Conservation (phyloP, 2,797 vertebrate genomes). For the Sphaeramia orbicularis region DNA sequence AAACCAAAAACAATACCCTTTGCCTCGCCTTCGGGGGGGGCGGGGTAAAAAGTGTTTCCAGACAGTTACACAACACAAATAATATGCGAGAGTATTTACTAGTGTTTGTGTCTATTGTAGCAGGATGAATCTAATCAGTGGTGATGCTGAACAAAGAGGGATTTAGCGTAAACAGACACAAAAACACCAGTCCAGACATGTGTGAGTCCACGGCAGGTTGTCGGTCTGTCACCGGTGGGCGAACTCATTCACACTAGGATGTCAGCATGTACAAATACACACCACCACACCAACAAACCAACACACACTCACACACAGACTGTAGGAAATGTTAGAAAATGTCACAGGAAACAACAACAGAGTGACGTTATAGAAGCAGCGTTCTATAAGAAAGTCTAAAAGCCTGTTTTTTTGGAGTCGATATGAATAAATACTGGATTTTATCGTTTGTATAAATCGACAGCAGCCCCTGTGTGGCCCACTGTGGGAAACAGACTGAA, state of each 20-base stretch:
- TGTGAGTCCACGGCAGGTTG: conserved; percentile 14
- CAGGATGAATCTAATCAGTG: no score
- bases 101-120: no score
- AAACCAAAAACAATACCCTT: no score
- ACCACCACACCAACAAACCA: neutral
- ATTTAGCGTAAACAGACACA: conserved; percentile 10
- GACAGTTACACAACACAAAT: no score
- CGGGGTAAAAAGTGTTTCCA: no score
- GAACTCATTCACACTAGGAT: conserved; percentile 13
- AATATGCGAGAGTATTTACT: no score
- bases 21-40: no score
- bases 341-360: neutral
- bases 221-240: conserved; percentile 10
- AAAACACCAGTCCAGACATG: conserved; percentile 6
- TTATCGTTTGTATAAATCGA: no score
- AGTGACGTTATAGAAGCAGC: no score
- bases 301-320: neutral
- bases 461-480: conserved; percentile 43
- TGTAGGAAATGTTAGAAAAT: neutral
- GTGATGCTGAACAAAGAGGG: neutral
- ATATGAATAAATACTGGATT: no score
- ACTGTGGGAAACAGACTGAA: conserved; percentile 48
- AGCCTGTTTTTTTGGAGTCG: no score
- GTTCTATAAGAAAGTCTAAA: no score
- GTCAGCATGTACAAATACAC: conserved; percentile 6